Evolutionary conservation across 1,140 invertebrate genomes (phyloP).

Genomic region (Drosophila sucinea): DNA sequence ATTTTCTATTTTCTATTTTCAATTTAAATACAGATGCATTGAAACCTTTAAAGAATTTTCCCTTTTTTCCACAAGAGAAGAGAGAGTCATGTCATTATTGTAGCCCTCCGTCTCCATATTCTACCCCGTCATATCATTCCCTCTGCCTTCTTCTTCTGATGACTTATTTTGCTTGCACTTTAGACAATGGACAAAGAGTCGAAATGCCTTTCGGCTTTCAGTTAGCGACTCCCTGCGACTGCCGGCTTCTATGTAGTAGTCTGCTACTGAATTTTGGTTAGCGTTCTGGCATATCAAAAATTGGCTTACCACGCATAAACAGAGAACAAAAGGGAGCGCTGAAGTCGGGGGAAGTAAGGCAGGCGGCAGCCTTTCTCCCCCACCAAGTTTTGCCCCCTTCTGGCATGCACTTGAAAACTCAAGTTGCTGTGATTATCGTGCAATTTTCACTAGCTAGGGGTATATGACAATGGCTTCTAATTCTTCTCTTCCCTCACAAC

Average conservation of each 20-base stretch:
- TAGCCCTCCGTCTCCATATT: too few species aligned
- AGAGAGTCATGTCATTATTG: neutral
- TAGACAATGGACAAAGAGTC: conserved; percentile 11
- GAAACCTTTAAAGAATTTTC: conserved; percentile 4
- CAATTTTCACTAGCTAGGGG: conserved; percentile 60
- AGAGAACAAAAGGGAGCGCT: conserved; percentile 33
- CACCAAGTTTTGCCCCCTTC: neutral
- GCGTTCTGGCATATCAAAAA: conserved; percentile 62
- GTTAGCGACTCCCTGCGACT: neutral
- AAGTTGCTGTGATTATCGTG: conserved; percentile 80
- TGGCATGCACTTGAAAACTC: conserved; percentile 70
- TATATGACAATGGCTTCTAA: conserved; percentile 60
- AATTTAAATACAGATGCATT: neutral
- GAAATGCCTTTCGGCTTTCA: conserved; percentile 11
- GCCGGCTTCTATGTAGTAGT: too few species aligned
- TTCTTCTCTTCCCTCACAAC: conserved; percentile 7
- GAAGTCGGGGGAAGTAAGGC: neutral
- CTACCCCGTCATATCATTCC: neutral
- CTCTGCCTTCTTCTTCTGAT: neutral
- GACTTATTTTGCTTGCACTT: conserved; percentile 8
- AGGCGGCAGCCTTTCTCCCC: neutral
- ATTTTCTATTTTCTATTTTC: neutral
- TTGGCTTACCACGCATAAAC: conserved; percentile 80
- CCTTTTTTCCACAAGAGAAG: neutral
- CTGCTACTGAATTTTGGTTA: conserved; percentile 58